Base-by-base conservation (phyloP, 2,888 invertebrate species). In the Nycteola revayana region DNA sequence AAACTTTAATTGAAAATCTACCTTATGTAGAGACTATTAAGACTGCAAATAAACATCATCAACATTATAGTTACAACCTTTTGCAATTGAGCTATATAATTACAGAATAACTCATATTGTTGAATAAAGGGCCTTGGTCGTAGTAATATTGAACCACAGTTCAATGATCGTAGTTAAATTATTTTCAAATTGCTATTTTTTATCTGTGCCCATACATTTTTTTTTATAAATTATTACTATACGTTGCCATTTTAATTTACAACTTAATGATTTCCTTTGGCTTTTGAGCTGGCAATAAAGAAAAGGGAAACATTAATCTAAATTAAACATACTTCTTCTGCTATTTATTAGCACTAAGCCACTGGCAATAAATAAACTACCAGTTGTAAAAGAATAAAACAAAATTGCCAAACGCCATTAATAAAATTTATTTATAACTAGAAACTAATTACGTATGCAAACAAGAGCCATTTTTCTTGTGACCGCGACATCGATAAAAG, bases 41-140 rank as follows among this genome's bases (percentile, higher is more conserved):
- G 30, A n/a, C 1, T 10, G 4, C 32, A 36, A 40, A 22, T 39
- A n/a, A 1, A 7, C 21, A 27, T 7, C 9, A 10, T 10, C 3
- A 1, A 0, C n/a, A 2, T 5, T 14, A 33, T n/a, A 1, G 25
- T 40, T 55, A 35, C 1, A 30, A 7, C 10, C n/a, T 37, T 47
- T 7, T 27, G 25, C 20, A 28, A 32, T 28, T 42, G 36, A 35
- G 39, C 58, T 62, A 71, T 67, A 69, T 73, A 70, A 74, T 74
- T 59, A 68, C 52, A 58, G 66, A 63, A 69, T 66, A 63, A 58
- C 59, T 63, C 39, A 62, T 68, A 69, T 66, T 68, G 65, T 66
- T 65, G 2, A 14, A 54, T 34, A 34, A 24, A 33, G 35, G 45
- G 48, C 66, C 67, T 71, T 67, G 65, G 45, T 28, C 32, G 14